A percentile compares a stretch with the other conserved stretches of the same genome.
phyloP scores from a whole-genome alignment of 2,113 vertebrate species.

The Oncorhynchus keta region DNA sequence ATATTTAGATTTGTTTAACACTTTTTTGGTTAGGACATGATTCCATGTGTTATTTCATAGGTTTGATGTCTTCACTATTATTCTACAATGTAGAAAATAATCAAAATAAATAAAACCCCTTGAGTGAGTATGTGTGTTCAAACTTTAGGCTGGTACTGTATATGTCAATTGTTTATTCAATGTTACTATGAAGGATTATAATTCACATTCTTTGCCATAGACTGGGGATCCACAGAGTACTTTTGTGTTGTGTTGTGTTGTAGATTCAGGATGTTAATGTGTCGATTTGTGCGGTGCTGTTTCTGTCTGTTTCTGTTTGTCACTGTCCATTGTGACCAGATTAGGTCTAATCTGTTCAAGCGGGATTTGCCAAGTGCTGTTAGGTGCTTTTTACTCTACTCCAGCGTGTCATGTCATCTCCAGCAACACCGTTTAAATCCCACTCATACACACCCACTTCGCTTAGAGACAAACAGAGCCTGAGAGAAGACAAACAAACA shows the following conservation, averaged over 20 bases:
- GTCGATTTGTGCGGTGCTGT: background rate
- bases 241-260: background rate
- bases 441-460: background rate
- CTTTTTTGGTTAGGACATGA: no score
- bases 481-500: background rate
- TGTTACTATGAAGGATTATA: constrained; percentile 8
- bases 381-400: constrained; percentile 5
- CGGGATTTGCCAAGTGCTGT: constrained; percentile 9
- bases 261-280: background rate
- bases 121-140: no score
- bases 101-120: no score
- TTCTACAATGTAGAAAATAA: no score
- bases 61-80: no score
- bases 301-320: constrained; percentile 10
- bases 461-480: no score
- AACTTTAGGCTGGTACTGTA: background rate
- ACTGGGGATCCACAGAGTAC: background rate
- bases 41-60: no score
- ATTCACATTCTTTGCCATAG: background rate
- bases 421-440: background rate
- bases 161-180: constrained; percentile 5
- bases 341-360: constrained; percentile 7
- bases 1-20: no score
- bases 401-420: background rate
- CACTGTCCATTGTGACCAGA: background rate